Conservation (phyloP, 2,797 vertebrate genomes). For the Phrynocephalus forsythii region DNA sequence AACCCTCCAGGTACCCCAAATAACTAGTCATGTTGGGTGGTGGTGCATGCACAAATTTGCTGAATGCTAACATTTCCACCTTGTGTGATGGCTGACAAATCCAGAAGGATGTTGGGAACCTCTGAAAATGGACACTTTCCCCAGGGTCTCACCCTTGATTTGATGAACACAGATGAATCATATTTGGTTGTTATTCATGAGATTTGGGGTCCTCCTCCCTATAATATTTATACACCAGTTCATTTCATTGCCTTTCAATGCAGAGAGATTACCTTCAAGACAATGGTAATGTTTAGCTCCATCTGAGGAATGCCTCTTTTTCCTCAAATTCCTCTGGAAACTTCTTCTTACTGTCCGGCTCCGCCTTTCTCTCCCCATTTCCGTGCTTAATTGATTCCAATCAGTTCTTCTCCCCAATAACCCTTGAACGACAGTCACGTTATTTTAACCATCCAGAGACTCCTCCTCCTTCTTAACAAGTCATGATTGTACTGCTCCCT, state of each 20-base stretch:
- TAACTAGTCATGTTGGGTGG: neutral
- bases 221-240: too few species aligned
- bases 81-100: too few species aligned
- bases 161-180: too few species aligned
- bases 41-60: neutral
- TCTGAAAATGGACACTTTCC: too few species aligned
- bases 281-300: neutral
- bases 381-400: neutral
- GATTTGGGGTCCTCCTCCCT: too few species aligned
- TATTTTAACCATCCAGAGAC: neutral
- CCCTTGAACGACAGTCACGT: neutral
- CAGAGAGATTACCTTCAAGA: neutral
- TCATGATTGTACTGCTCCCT: neutral
- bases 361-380: neutral
- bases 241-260: neutral
- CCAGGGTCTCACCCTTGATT: too few species aligned
- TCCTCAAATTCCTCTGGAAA: neutral
- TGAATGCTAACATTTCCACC: neutral
- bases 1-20: neutral
- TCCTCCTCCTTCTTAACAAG: neutral
- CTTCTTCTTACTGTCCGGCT: neutral
- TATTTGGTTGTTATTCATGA: too few species aligned
- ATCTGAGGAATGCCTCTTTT: neutral
- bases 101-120: too few species aligned
- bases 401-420: neutral